Evolutionary conservation across 2,888 invertebrate species (phyloP), one percentile per base, ranked within the genome.

Genomic region (Hirtodrosophila cameraria): DNA sequence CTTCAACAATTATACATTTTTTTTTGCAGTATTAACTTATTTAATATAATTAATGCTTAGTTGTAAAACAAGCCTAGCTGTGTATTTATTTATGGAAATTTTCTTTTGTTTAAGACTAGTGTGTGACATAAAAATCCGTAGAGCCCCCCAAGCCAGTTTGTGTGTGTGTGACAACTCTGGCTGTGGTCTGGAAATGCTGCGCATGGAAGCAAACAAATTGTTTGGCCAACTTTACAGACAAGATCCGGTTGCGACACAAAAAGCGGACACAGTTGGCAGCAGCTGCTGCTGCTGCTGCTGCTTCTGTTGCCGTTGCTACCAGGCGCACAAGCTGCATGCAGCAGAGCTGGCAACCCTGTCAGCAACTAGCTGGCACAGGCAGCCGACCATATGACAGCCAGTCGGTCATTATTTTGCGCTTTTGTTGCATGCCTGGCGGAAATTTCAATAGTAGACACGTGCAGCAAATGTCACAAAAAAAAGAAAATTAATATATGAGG

Each of bases 181-280:
- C 13, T 18, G 23, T 11, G 36, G 12, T 6, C 23, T 11, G 11
- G 20, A 8, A 36, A 28, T 18, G 36, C 16, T 25, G 18, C 9
- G 60, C 30, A 61, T 52, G 50, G 62, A 52, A 36, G 36, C 55
- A 64, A 49, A 64, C 57, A 64, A 64, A 64, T 64, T 64, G 64
- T 67, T 67, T 67, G 67, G 61, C 49, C 66, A 67, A 67, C 68
- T 67, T 67, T 61, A 67, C 66, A 67, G 66, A 67, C 66, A 67
- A 66, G 68, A 67, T 67, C 66, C 66, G 66, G 16, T 11, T 27
- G 57, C 11, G 9, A 35, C 25, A 35, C 27, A 42, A 42, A n/a
- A 16, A 13, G 38, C 20, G 23, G 7, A 23, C 23, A 23, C 27
- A 30, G 18, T 43, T 18, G 42, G 15, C 38, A 15, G 38, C 38